Conservation (phyloP, 2,797 vertebrate species). For the Chaunax sp. region DNA sequence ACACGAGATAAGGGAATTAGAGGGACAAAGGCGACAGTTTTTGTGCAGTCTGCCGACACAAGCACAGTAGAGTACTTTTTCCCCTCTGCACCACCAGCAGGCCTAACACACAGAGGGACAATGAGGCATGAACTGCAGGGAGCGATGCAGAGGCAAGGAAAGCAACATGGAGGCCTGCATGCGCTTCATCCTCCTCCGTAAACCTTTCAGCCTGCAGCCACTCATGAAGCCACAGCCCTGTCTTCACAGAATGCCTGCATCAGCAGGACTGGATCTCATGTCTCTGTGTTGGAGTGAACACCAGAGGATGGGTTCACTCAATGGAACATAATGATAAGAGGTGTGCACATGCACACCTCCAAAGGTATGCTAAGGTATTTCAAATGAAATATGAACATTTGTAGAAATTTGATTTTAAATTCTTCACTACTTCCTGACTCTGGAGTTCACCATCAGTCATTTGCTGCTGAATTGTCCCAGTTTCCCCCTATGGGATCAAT, state of each 20-base stretch:
- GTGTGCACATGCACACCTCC: neutral
- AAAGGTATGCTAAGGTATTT: neutral
- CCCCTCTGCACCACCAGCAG: constrained; percentile 8
- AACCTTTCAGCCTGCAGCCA: constrained; percentile 25
- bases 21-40: constrained; percentile 42
- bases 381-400: neutral
- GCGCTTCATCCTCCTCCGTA: constrained; percentile 19
- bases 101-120: constrained; percentile 20
- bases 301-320: neutral
- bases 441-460: neutral
- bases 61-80: constrained; percentile 29
- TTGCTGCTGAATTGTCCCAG: constrained; percentile 18
- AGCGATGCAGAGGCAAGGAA: neutral
- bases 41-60: constrained; percentile 36
- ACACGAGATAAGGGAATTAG: constrained; percentile 66
- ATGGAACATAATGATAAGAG: neutral
- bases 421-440: neutral
- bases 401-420: neutral
- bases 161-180: constrained; percentile 12
- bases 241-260: constrained; percentile 13
- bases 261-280: constrained; percentile 14
- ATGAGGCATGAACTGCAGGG: constrained; percentile 4
- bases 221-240: constrained; percentile 7
- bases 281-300: constrained; percentile 6
- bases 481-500: constrained; percentile 56